A percentile compares a stretch with the other conserved stretches of the same genome.
phyloP scores from a whole-genome alignment of 2,888 invertebrate species.

The Gymnosoma rotundatum region DNA sequence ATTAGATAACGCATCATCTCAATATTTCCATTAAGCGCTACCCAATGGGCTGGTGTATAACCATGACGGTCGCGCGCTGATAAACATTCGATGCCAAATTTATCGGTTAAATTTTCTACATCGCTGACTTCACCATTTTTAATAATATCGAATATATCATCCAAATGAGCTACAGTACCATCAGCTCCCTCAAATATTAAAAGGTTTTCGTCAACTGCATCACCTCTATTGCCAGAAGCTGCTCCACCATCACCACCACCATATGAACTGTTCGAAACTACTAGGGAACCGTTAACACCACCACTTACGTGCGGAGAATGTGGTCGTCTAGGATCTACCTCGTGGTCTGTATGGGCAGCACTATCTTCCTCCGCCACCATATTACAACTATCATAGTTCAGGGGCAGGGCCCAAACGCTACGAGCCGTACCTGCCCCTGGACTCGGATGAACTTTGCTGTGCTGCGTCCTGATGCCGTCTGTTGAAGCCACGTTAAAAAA shows the following conservation, averaged over 20 bases:
- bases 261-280: slow-evolving; percentile 51
- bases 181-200: slow-evolving; percentile 78
- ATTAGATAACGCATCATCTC: slow-evolving; percentile 93
- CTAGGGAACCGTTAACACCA: slow-evolving; percentile 73
- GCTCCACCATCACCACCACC: slow-evolving; percentile 15
- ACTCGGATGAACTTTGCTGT: slow-evolving; percentile 88
- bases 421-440: slow-evolving; percentile 90
- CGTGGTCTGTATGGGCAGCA: slow-evolving; percentile 82
- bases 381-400: slow-evolving; percentile 88
- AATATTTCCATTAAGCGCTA: slow-evolving; percentile 91
- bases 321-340: slow-evolving; percentile 80
- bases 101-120: slow-evolving; percentile 92
- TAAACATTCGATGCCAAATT: slow-evolving; percentile 89
- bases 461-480: slow-evolving; percentile 82
- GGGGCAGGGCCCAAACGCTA: slow-evolving; percentile 93
- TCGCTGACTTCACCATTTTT: slow-evolving; percentile 92
- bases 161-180: slow-evolving; percentile 81
- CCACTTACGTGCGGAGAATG: slow-evolving; percentile 75
- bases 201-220: slow-evolving; percentile 76
- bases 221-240: slow-evolving; percentile 60
- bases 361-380: slow-evolving; percentile 88
- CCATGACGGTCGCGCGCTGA: slow-evolving; percentile 94
- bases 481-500: slow-evolving; percentile 82
- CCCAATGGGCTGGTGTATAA: slow-evolving; percentile 97
- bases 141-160: slow-evolving; percentile 92